Evolutionary conservation across 2,113 vertebrate species (phyloP), one percentile per base, ranked within the genome.

Genomic region (Hemichromis elongatus): DNA sequence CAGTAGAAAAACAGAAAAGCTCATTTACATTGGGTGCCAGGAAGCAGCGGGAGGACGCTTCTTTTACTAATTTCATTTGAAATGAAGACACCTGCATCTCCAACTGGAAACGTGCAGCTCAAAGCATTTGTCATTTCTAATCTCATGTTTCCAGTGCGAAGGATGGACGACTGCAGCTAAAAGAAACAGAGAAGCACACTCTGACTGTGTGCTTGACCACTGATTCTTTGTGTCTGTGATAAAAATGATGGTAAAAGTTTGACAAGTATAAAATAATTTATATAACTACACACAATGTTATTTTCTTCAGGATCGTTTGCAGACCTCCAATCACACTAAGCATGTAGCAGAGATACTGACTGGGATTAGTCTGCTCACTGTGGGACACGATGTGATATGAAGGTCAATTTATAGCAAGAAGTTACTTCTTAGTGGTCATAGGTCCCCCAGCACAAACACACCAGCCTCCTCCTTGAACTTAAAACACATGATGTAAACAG

Each of bases 51-150:
- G 84, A 90, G 33, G 89, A 79, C 84, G 81, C 90, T 82, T 56
- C 55, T 56, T 86, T 86, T 59, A 37, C 61, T 85, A 90, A 94
- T 88, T 77, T 54, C 88, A 77, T 84, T 63, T 73, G 45, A 78
- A 93, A 92, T 88, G 90, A 90, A 93, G 90, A 93, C 92, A 92
- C 91, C 95, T 92, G 93, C 86, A 88, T 92, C 91, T 93, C 91
- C 91, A 87, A 83, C 92, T 37, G 88, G 86, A 96, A 88, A 90
- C 80, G 73, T 83, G 61, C 79, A 53, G 63, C 92, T 90, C 80
- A 87, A 90, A 89, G 92, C 75, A 33, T 91, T 88, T 86, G 82
- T 93, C 87, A 90, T 89, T 90, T 89, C 88, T 87, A 81, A 91
- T 93, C 79, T 80, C 66, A 54, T 57, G 85, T 77, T 86, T 81